Evolutionary conservation across 1,140 invertebrate species (phyloP).

Genomic region (Tetramorium parvispinum): DNA sequence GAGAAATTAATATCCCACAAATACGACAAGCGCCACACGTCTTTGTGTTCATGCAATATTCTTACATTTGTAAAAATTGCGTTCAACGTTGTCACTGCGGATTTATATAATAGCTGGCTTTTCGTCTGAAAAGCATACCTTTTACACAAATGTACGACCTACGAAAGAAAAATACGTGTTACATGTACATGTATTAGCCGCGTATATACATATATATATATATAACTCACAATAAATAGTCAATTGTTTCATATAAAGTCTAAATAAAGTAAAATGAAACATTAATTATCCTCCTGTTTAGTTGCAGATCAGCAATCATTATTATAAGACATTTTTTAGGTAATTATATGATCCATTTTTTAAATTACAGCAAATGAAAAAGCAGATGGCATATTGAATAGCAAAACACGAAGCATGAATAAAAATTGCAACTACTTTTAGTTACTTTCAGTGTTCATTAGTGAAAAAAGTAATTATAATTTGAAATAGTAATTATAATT

Average conservation of each 20-base stretch:
- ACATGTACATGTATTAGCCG: slow-evolving; percentile 83
- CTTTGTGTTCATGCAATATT: slow-evolving; percentile 39
- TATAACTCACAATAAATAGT: slow-evolving; percentile 83
- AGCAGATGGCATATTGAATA: neutral
- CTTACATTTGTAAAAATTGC: slow-evolving; percentile 29
- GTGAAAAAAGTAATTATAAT: neutral
- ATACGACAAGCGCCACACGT: neutral
- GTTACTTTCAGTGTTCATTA: neutral
- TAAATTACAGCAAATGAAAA: slow-evolving; percentile 12
- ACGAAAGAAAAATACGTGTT: slow-evolving; percentile 79
- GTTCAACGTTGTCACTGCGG: slow-evolving; percentile 14
- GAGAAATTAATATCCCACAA: slow-evolving; percentile 10
- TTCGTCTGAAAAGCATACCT: slow-evolving; percentile 61
- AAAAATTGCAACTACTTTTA: neutral
- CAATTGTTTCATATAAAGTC: slow-evolving; percentile 84
- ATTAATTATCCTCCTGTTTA: slow-evolving; percentile 11
- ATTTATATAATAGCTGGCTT: slow-evolving; percentile 50
- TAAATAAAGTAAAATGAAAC: slow-evolving; percentile 77
- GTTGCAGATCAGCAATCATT: neutral
- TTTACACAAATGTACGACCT: slow-evolving; percentile 73
- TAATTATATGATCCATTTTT: neutral
- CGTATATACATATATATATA: slow-evolving; percentile 83
- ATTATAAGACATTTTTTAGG: neutral
- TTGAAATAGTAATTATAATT: neutral
- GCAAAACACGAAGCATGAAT: neutral